Base-by-base conservation (phyloP, 2,113 vertebrate genomes). In the Argyrosomus japonicus region DNA sequence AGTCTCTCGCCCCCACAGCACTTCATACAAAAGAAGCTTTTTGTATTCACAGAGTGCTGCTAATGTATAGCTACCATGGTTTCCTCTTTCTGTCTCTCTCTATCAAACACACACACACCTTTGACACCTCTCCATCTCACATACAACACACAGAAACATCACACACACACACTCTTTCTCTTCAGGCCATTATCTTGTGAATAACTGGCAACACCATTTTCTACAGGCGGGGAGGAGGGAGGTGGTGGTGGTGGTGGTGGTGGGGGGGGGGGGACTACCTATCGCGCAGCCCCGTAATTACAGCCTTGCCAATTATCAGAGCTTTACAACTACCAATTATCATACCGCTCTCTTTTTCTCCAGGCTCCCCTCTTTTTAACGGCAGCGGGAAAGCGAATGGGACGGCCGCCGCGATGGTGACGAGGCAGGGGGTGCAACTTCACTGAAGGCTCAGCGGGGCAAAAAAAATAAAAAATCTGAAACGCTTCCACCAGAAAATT, bases 261-360 rank as follows among this genome's bases (percentile, higher is more conserved):
- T 8, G 36, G 36, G 36, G 8, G 4, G 29, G 2, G 65, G 57
- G 73, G 77, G 79, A 77, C 73, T 79, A 89, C 83, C 87, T 75
- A 88, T 89, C 70, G 25, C 19, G 58, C 70, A 69, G 85, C 32
- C 82, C 89, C 68, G 45, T 91, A 92, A 93, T 93, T 92, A 91
- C 83, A 85, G 81, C 68, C 84, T 61, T 78, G 84, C 76, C 86
- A 92, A 91, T 92, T 92, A 92, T 91, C 89, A 91, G 86, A 85
- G 89, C 86, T 92, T 89, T 91, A 88, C 86, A 92, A 90, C 90
- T 73, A 82, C 68, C 88, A 92, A 92, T 93, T 92, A 93, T 88
- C 89, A 64, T 57, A 45, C 72, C 8, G 77, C 83, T 86, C 65
- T 82, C 68, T 70, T 87, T 40, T 88, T 88, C 83, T 86, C 71